A percentile compares a stretch with the other conserved stretches of the same genome.
Evolutionary conservation across 2,888 invertebrate genomes (phyloP).

Genomic region (Byasa hedistus): DNA sequence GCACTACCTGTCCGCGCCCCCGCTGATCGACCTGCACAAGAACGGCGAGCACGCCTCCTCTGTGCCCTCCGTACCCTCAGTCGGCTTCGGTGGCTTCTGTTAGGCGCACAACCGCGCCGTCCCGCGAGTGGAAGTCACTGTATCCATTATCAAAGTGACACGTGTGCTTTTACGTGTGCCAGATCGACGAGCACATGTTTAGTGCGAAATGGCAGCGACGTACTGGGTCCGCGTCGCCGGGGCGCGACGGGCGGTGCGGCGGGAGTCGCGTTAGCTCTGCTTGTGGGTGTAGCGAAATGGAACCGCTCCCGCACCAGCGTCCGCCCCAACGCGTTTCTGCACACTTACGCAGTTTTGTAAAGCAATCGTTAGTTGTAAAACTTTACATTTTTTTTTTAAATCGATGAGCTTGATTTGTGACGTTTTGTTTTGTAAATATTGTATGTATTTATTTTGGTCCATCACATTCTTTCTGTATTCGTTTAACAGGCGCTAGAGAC

Average conservation of each 20-base stretch:
- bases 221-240: background rate
- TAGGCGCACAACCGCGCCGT: conserved; percentile 46
- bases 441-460: conserved; percentile 66
- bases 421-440: conserved; percentile 73
- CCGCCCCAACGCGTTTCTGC: conserved; percentile 9
- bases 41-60: conserved; percentile 59
- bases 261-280: conserved; percentile 20
- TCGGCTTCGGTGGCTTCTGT: conserved; percentile 77
- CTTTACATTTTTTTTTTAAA: conserved; percentile 57
- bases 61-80: conserved; percentile 70
- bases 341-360: conserved; percentile 39
- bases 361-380: conserved; percentile 62
- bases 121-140: background rate
- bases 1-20: conserved; percentile 70
- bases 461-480: conserved; percentile 47
- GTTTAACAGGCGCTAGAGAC: conserved; percentile 42
- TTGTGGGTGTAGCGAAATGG: conserved; percentile 27
- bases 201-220: background rate
- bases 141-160: too few species aligned
- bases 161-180: too few species aligned
- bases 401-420: conserved; percentile 73
- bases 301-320: conserved; percentile 17
- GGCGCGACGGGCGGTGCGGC: background rate
- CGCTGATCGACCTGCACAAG: conserved; percentile 73
- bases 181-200: too few species aligned